Base-by-base conservation (phyloP, 2,797 vertebrate species). In the Cottoperca gobio region DNA sequence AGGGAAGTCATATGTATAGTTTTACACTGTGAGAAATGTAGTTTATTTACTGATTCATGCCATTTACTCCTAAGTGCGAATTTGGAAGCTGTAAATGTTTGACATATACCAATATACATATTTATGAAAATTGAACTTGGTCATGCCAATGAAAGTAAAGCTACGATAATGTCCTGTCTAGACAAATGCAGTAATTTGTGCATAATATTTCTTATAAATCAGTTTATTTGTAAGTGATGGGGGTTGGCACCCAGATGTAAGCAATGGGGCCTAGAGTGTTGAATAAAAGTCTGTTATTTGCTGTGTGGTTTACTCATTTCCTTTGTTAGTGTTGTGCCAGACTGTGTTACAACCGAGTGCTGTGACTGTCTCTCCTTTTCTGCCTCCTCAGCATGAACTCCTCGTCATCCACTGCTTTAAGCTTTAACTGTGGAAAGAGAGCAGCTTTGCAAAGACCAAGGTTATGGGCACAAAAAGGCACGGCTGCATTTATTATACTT, bases 291-390 rank as follows among this genome's bases (percentile, higher is more conserved):
- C 89, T 92, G 84, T 88, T 91, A 93, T 93, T 93, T 93, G 87
- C 93, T 86, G 82, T 93, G 93, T 88, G 93, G 92, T 94, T 95
- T 94, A 87, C 89, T 94, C 94, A 94, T 94, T 95, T 94, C 93
- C 92, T 92, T 94, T 94, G 90, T 93, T 90, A 91, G 89, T 91
- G 83, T 87, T 91, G 86, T 86, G 89, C 88, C 91, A 93, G 91
- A 90, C 84, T 83, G 58, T 65, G 83, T 83, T 89, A 86, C 86
- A 90, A 81, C 83, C 72, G 71, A 88, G 84, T 60, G 73, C 87
- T 81, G 85, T 37, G 81, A 91, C 83, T 82, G 86, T 91, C 81
- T 92, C 85, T 82, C 53, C 58, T 62, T 88, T 90, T 84, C 68
- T 89, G 88, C 87, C 21, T 23, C 74, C 84, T 93, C 87, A 91